These are phyloP conservation scores for Halictus ligatus DNA, from an alignment of 2,888 invertebrate species.

Conservation along the genomic window DNA sequence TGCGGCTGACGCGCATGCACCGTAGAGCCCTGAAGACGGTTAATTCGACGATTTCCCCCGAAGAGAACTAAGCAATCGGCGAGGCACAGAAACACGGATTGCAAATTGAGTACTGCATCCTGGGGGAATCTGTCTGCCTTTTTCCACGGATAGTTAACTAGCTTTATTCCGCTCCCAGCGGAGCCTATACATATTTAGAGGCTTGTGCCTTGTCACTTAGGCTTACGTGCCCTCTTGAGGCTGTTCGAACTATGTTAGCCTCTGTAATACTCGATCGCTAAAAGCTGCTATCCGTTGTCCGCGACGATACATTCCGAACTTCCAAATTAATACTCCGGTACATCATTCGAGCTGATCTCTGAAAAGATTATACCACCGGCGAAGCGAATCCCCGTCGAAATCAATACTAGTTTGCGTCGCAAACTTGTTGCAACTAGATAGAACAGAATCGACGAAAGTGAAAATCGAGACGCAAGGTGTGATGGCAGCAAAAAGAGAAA, in stretches of 20 bases:
- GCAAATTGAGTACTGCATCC: neutral
- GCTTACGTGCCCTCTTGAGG: neutral
- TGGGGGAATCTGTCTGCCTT: neutral
- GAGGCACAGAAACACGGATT: neutral
- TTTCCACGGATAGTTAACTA: slow-evolving; percentile 3
- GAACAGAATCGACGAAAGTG: neutral
- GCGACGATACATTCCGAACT: neutral
- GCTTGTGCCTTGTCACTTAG: neutral
- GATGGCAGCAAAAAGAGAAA: too few relatives aligned
- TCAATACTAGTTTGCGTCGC: neutral
- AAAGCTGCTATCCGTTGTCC: slow-evolving; percentile 1
- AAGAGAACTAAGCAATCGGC: slow-evolving; percentile 6
- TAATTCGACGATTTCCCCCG: neutral
- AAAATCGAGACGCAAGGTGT: too few relatives aligned
- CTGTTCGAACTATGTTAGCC: neutral
- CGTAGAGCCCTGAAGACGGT: neutral
- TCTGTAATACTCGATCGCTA: slow-evolving; percentile 5
- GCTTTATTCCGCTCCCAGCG: neutral
- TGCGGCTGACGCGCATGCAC: neutral
- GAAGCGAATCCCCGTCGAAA: neutral
- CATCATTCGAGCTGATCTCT: neutral
- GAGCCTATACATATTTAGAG: neutral
- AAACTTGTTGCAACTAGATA: neutral
- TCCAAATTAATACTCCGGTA: neutral
- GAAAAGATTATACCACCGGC: neutral